Evolutionary conservation across 2,888 invertebrate species (phyloP), one percentile per base, ranked within the genome.

Genomic region (Lysandra coridon): DNA sequence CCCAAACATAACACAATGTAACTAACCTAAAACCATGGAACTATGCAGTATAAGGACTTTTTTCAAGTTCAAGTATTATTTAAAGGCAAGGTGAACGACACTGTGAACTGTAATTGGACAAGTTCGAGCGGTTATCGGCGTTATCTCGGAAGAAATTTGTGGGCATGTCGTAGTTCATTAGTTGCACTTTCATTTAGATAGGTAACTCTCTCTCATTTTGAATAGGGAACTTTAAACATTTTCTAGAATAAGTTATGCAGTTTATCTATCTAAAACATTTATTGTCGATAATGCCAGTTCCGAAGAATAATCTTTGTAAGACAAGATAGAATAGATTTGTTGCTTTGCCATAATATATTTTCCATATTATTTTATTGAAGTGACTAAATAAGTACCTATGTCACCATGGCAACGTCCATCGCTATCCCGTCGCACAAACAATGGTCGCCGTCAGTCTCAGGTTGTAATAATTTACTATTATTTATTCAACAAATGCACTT

Each of bases 141-240:
- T 53, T 53, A 76, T 33, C 76, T 76, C 57, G 53, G 17, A 76
- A 75, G 75, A 49, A 76, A 57, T 76, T 76, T 76, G 57, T 76
- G 30, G 57, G 57, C 76, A 76, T 79, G 78, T 80, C 80, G 73
- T 79, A 85, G 85, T 85, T 87, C 89, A 92, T 94, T 93, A 89
- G 94, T 88, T 85, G 89, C 94, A 93, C 94, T 94, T 94, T 94
- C 94, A 84, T 91, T 91, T 89, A 83, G 89, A 89, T 88, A 83
- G 89, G 89, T 88, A 87, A 88, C 87, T 86, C 83, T 83, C 81
- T 83, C 82, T 76, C 79, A 80, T 80, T 80, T 81, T 73, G 76
- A 81, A 82, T 82, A 83, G 80, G 82, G 81, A 84, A 87, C 85
- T 87, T 87, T 87, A 85, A 82, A 57, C 33, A 85, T 83, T 78